Percentiles rank a stretch among this genome's conserved stretches.
phyloP scores from a whole-genome alignment of 2,113 vertebrate species.

The Polypterus bichir region DNA sequence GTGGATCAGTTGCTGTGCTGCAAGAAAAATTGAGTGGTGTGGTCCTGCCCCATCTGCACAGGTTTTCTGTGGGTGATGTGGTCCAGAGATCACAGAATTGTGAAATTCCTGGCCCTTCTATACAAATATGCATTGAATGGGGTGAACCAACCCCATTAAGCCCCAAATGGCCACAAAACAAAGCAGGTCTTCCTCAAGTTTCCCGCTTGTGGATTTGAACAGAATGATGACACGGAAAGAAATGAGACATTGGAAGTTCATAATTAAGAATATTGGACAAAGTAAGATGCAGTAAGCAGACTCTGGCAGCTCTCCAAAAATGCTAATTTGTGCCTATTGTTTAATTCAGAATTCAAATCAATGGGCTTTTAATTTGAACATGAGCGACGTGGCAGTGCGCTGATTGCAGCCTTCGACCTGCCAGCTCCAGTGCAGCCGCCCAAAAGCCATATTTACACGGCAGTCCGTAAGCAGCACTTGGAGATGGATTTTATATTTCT shows the following conservation, averaged over 20 bases:
- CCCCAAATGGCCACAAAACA: no score
- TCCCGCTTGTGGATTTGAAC: no score
- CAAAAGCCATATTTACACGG: constrained; percentile 73
- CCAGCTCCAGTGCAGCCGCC: constrained; percentile 79
- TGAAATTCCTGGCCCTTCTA: no score
- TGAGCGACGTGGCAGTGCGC: constrained; percentile 77
- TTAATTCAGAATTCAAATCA: constrained; percentile 96
- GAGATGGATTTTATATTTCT: constrained; percentile 71
- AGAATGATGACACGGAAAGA: no score
- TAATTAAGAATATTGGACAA: constrained; percentile 73
- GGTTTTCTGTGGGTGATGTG: no score
- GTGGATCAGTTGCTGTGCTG: no score
- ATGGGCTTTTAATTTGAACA: constrained; percentile 99
- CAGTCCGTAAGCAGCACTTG: constrained; percentile 77
- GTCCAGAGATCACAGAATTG: no score
- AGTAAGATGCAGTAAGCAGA: constrained; percentile 57
- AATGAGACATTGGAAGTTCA: constrained; percentile 53
- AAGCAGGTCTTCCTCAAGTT: no score
- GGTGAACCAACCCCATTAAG: no score
- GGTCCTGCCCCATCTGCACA: no score
- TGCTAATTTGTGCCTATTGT: constrained; percentile 97
- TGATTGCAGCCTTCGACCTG: constrained; percentile 78
- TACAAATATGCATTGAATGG: no score
- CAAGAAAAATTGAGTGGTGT: no score
- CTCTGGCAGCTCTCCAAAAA: constrained; percentile 81